Base-by-base conservation (phyloP, 2,113 vertebrate species). In the Stercorarius parasiticus region DNA sequence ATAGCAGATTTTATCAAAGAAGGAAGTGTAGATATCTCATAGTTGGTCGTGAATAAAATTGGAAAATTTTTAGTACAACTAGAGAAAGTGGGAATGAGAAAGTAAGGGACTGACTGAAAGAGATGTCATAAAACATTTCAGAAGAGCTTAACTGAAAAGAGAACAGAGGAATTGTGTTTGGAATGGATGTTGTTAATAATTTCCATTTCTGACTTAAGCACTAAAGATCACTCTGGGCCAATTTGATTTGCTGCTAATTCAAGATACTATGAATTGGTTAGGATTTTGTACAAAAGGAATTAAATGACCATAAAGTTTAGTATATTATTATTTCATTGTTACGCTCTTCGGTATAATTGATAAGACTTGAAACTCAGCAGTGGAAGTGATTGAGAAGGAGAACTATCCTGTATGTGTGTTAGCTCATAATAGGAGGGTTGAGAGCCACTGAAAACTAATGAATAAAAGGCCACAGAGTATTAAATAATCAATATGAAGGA, bases 81-180 rank as follows among this genome's bases (percentile, higher is more conserved):
- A 12, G 34, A 62, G 11, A 40, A 42, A 20, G 29, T 25, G 18
- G 11, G 6, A 62, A 22, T 58, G 49, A n/a, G 32, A 29, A 50
- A 32, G 20, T 18, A 36, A 73, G 27, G 27, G 16, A 22, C 21
- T 40, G 67, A 32, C 56, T 29, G n/a, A 40, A 45, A 42, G 36
- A 53, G 29, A 52, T n/a, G 8, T 11, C 3, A 0, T 40, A 43
- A 45, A 53, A 9, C 7, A 5, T 36, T 47, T 50, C 21, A 10
- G 52, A 66, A 66, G 45, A 62, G 29, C 6, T 40, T 32, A 21
- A 27, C 32, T 52, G 56, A 65, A 69, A 43, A 50, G 53, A 62
- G 27, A 56, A 61, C 29, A 26, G 53, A 50, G 86, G 52, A 80
- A 38, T 34, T n/a, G 16, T 56, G 36, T 45, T 88, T 42, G 50